A percentile compares a stretch with the other conserved stretches of the same genome.
Evolutionary conservation across 2,888 invertebrate genomes (phyloP).

Genomic region (Euphydryas editha): DNA sequence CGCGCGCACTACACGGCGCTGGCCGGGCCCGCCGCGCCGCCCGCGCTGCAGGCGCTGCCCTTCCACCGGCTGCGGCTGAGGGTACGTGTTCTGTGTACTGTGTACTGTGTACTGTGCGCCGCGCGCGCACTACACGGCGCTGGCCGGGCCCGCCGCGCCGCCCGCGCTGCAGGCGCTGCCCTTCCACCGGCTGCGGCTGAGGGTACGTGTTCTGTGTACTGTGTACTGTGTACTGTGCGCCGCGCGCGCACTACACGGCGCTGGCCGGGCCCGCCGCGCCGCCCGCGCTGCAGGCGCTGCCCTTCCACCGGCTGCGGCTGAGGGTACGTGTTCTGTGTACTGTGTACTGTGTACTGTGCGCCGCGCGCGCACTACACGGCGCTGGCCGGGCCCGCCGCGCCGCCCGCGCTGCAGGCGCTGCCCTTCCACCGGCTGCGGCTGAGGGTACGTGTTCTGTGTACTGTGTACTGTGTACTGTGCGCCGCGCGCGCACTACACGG

Average conservation of each 20-base stretch:
- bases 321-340: slow-evolving; percentile 49
- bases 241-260: slow-evolving; percentile 86
- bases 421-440: slow-evolving; percentile 69
- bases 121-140: slow-evolving; percentile 86
- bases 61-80: slow-evolving; percentile 57
- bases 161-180: slow-evolving; percentile 84
- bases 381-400: slow-evolving; percentile 58
- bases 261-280: slow-evolving; percentile 58
- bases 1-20: slow-evolving; percentile 88
- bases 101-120: no score
- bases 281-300: slow-evolving; percentile 83
- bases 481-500: slow-evolving; percentile 85
- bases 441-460: slow-evolving; percentile 48
- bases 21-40: slow-evolving; percentile 32
- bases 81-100: slow-evolving; percentile 46
- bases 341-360: no score
- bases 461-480: no score
- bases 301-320: slow-evolving; percentile 62
- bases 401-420: slow-evolving; percentile 81
- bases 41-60: slow-evolving; percentile 84
- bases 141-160: slow-evolving; percentile 55
- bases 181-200: slow-evolving; percentile 56
- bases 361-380: slow-evolving; percentile 86
- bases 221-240: no score
- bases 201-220: slow-evolving; percentile 48